Evolutionary conservation across 2,113 vertebrate genomes (phyloP), one percentile per base, ranked within the genome.

Genomic region (Marcusenius ussheri): DNA sequence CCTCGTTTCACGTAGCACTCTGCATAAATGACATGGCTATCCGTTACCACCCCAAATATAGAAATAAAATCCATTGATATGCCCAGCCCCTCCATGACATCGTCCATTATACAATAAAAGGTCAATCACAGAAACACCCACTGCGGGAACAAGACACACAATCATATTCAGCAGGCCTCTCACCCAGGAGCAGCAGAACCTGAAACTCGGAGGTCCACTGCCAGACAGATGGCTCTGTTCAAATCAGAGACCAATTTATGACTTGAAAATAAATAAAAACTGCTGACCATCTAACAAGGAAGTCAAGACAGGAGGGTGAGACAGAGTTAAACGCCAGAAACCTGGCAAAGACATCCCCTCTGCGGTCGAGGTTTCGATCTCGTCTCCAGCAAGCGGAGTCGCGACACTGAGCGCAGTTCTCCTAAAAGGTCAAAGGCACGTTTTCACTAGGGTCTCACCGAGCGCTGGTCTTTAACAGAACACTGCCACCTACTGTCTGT

Each of bases 401-500:
- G 47, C 6, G 42, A 46, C 35, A 42, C 66, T 1, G 19, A 88
- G 19, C 39, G 0, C 19, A 42, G 31, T 21, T 35, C 45, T 77
- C 58, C 7, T 21, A 27, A 89, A 19, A 89, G 24, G 31, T 49
- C 88, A 50, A 47, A 77, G 45, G 66, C 9, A 47, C 2, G 0
- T 21, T 24, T 21, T 45, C 39, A 58, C 24, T 21, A 24, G 53
- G 35, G 21, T 49, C 85, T 56, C 85, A 24, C 11, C 11, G 6
- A 27, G 11, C 50, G 58, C n/a, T 50, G 70, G 49, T 89, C 88
- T 83, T 27, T 89, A 51, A 83, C 70, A 83, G 49, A 56, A 83
- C 47, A 83, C 89, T 84, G 89, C 89, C 89, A 89, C 47, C 89
- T 89, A 45, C 77, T 84, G 89, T 35, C 89, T 9, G 3, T 17